Base-by-base conservation (phyloP, 2,888 invertebrate species). In the Nemurella pictetii region DNA sequence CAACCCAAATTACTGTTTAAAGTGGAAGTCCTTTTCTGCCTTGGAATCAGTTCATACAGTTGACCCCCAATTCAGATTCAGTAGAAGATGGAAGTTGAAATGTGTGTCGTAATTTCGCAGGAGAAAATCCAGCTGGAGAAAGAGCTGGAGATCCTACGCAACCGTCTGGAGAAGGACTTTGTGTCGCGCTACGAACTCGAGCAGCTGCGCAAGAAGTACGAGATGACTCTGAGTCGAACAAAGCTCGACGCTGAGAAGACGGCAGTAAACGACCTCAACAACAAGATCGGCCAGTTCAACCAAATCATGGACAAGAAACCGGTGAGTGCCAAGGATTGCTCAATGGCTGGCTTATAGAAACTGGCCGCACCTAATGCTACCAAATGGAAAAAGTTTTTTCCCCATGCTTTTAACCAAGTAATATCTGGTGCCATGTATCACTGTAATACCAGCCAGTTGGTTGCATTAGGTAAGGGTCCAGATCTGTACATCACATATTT, bases 161-260 rank as follows among this genome's bases (percentile, higher is more conserved):
- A 77, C 77, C 85, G 85, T n/a, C 80, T 88, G 28, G 87, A 87
- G 81, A 86, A 85, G 73, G 88, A 88, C 74, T 88, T 87, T 87
- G 87, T 88, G 0, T 87, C 88, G 0, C 85, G 87, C 77, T 85
- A 85, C 26, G 88, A 88, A 85, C 77, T 88, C n/a, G 88, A 88
- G 72, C 85, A 86, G 35, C 73, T 88, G 30, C 86, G 87, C 77
- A 84, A 74, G 55, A 84, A 86, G 35, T 87, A 87, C 80, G 87
- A 87, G 82, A 75, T 85, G 12, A 86, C 86, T 7, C 80, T 87
- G 32, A 86, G 80, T 20, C 85, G 84, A 72, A 85, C 87, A 12
- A 87, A 86, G 36, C 87, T 88, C 30, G 88, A 87, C 87, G 88
- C 85, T 86, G 88, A 87, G 85, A 86, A 86, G 85, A 80, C 87